Base-by-base conservation (phyloP, 2,797 vertebrate genomes). In the Phrynocephalus vlangalii region DNA sequence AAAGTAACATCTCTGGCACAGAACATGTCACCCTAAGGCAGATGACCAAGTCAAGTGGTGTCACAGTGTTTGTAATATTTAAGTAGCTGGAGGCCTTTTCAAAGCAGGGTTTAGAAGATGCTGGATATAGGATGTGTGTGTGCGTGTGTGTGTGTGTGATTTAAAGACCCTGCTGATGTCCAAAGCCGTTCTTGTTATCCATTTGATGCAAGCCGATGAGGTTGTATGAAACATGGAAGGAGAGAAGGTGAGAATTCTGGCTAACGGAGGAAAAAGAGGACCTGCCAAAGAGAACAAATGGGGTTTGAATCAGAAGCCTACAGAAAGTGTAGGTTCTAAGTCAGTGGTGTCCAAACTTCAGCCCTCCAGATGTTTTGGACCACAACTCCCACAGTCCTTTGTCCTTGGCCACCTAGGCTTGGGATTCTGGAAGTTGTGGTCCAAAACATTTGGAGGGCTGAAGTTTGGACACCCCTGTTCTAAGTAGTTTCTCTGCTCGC, bases 1-100 rank as follows among this genome's bases (percentile, higher is more conserved):
- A 33, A 60, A 73, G 63, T 28, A 38, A 50, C 50, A 77, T 86
- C 30, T 50, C 38, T 13, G 33, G 71, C 0, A 0, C 44, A 67
- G 18, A 63, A 86, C 9, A 83, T 67, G 71, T 78, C 38, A 28
- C 75, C 73, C 77, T 68, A 89, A 86, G 89, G 82, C 85, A 85
- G 28, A 68, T 16, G 0, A 2, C 7, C 20, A 52, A 76, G 63
- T 76, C 20, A 4, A 71, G 22, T 48, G 10, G 13, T 63, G 85
- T 76, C 50, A 26, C 90, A 73, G 1, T 80, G 70, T 82, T 79
- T n/a, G 66, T 78, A 16, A 66, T 72, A 86, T 60, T 76, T 48
- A 75, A 66, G 24, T 76, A 44, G 72, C 71, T 63, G 10, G 15
- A 75, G 56, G 71, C 72, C 33, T 84, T 76, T 38, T 28, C n/a